Evolutionary conservation across 2,888 invertebrate species (phyloP).

Genomic region (Yponomeuta evonymella): DNA sequence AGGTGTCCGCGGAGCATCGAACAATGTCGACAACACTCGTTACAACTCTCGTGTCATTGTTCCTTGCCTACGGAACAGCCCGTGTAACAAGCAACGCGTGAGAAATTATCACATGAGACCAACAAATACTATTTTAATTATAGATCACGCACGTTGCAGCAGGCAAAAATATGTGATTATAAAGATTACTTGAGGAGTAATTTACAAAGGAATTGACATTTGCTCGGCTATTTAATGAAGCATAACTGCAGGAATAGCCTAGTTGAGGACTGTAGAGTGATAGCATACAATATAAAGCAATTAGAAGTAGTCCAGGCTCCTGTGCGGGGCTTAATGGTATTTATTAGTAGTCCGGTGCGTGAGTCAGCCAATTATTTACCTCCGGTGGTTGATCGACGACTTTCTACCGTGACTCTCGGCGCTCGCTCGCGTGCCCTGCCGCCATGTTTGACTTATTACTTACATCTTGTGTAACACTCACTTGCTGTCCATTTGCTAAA

Average conservation of each 20-base stretch:
- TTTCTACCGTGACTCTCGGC: constrained; percentile 50
- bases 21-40: constrained; percentile 16
- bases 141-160: not conserved
- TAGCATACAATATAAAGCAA: constrained; percentile 45
- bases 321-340: constrained; percentile 25
- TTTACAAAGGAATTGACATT: constrained; percentile 21
- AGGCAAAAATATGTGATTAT: not conserved
- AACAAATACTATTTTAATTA: constrained; percentile 12
- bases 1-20: constrained; percentile 24
- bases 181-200: constrained; percentile 1
- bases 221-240: constrained; percentile 23
- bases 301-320: constrained; percentile 44
- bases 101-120: constrained; percentile 17
- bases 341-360: constrained; percentile 42
- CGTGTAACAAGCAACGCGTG: constrained; percentile 16
- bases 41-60: constrained; percentile 4
- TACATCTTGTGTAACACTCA: constrained; percentile 49
- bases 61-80: constrained; percentile 1
- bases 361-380: constrained; percentile 49
- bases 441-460: constrained; percentile 38
- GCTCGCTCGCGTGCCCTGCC: constrained; percentile 37
- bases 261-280: constrained; percentile 24
- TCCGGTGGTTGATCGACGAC: constrained; percentile 37
- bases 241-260: constrained; percentile 38
- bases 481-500: constrained; percentile 39